Conservation (phyloP, 2,113 vertebrate species). For the Nothocercus nigrocapillus region DNA sequence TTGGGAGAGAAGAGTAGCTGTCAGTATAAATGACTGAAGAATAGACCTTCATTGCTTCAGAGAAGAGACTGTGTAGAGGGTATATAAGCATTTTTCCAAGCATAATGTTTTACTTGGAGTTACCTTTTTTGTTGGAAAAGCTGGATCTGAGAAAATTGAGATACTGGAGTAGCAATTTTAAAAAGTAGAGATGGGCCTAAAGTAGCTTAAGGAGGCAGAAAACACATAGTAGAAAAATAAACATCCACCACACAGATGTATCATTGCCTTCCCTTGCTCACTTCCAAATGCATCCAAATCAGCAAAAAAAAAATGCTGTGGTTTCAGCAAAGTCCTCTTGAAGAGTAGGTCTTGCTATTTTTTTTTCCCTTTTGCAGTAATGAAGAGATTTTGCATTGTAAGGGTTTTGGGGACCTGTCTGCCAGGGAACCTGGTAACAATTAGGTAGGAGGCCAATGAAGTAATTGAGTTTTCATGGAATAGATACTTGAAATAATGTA, state of each 20-base stretch:
- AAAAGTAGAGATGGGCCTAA: neutral
- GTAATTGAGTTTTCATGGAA: neutral
- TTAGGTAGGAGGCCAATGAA: neutral
- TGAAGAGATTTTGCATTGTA: neutral
- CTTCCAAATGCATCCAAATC: neutral
- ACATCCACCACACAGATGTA: neutral
- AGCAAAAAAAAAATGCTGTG: neutral
- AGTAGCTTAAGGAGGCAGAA: neutral
- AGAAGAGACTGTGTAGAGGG: neutral
- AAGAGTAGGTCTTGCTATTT: neutral
- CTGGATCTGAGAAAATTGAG: neutral
- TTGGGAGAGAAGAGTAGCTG: neutral
- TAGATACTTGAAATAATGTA: neutral
- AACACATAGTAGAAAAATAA: neutral
- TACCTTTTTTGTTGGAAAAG: constrained; percentile 10
- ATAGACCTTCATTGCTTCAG: neutral
- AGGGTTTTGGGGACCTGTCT: constrained; percentile 1
- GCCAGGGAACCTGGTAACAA: neutral
- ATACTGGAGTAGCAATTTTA: neutral
- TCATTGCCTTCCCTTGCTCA: neutral
- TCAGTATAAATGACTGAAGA: neutral
- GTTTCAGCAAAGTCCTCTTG: constrained; percentile 13
- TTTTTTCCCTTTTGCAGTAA: neutral
- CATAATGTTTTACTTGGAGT: neutral
- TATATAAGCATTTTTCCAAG: constrained; percentile 11